Percentiles rank a stretch among this genome's conserved stretches.
Conservation (phyloP, 2,113 vertebrate genomes). For the Macrotus californicus region DNA sequence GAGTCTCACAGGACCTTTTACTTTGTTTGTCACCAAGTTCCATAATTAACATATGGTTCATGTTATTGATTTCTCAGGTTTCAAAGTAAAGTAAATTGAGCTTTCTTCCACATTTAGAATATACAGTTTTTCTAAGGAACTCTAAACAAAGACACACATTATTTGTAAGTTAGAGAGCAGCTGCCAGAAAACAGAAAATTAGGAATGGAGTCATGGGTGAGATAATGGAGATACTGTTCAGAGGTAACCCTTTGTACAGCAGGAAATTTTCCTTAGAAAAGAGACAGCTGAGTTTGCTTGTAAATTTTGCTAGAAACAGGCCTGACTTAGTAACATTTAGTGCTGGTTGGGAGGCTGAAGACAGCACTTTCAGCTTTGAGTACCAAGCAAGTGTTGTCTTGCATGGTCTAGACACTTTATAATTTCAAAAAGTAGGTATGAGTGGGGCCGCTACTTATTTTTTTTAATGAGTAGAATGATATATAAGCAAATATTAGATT, state of each 20-base stretch:
- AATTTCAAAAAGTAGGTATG: slow-evolving; percentile 16
- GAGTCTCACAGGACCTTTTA: slow-evolving; percentile 65
- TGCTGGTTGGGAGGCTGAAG: slow-evolving; percentile 28
- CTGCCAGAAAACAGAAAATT: slow-evolving; percentile 78
- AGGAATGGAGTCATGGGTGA: slow-evolving; percentile 69
- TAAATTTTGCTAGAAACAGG: slow-evolving; percentile 74
- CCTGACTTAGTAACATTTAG: slow-evolving; percentile 64
- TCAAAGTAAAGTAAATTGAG: slow-evolving; percentile 79
- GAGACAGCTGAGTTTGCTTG: slow-evolving; percentile 74
- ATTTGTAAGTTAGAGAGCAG: slow-evolving; percentile 71
- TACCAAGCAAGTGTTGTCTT: slow-evolving; percentile 35
- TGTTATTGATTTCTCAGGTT: slow-evolving; percentile 80
- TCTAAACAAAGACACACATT: slow-evolving; percentile 74
- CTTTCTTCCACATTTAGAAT: slow-evolving; percentile 79
- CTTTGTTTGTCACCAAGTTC: slow-evolving; percentile 72
- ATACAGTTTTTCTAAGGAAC: slow-evolving; percentile 73
- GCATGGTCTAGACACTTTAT: slow-evolving; percentile 51
- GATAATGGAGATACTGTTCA: slow-evolving; percentile 72
- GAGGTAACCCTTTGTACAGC: slow-evolving; percentile 68
- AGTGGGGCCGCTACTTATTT: neutral
- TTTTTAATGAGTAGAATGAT: slow-evolving; percentile 19
- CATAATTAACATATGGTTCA: slow-evolving; percentile 75
- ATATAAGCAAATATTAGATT: slow-evolving; percentile 19
- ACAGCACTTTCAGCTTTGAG: slow-evolving; percentile 20
- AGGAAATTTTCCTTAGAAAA: slow-evolving; percentile 73